Conservation (phyloP, 2,888 invertebrate species). For the Stenoptilia bipunctidactyla region DNA sequence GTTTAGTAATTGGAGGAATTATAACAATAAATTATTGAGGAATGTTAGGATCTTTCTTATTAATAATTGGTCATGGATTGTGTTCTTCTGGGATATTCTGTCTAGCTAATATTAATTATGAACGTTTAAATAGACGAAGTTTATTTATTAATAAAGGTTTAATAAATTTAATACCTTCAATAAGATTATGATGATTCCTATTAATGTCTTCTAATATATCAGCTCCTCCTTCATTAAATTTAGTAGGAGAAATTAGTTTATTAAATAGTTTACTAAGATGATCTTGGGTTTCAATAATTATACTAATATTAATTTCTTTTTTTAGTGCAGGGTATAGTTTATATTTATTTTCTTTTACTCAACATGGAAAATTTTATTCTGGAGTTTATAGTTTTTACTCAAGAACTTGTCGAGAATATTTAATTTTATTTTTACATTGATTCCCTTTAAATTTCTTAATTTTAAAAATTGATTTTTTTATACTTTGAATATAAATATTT, state of each 20-base stretch:
- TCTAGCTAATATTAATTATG: slow-evolving; percentile 76
- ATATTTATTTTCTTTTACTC: slow-evolving; percentile 74
- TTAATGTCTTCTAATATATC: slow-evolving; percentile 75
- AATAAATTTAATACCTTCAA: slow-evolving; percentile 69
- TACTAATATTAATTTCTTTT: slow-evolving; percentile 72
- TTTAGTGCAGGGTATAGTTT: slow-evolving; percentile 76
- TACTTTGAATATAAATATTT: slow-evolving; percentile 64
- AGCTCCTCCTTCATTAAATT: slow-evolving; percentile 76
- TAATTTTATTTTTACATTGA: slow-evolving; percentile 74
- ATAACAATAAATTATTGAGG: slow-evolving; percentile 71
- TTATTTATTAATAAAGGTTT: slow-evolving; percentile 74
- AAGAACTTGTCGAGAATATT: slow-evolving; percentile 67
- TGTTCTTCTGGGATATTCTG: slow-evolving; percentile 77
- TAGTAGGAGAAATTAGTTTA: slow-evolving; percentile 75
- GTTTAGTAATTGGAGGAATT: slow-evolving; percentile 70
- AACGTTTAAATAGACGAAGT: slow-evolving; percentile 71
- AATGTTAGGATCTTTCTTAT: slow-evolving; percentile 56
- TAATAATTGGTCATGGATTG: slow-evolving; percentile 76
- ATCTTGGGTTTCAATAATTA: slow-evolving; percentile 56
- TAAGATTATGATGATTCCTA: slow-evolving; percentile 76
- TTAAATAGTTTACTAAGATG: slow-evolving; percentile 71
- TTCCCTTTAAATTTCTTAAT: slow-evolving; percentile 74
- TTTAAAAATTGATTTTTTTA: slow-evolving; percentile 63
- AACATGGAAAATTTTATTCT: slow-evolving; percentile 71
- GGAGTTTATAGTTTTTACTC: slow-evolving; percentile 60